These are phyloP conservation scores for Apoderus coryli DNA, from an alignment of 2,888 invertebrate genomes.

Conservation along the genomic window DNA sequence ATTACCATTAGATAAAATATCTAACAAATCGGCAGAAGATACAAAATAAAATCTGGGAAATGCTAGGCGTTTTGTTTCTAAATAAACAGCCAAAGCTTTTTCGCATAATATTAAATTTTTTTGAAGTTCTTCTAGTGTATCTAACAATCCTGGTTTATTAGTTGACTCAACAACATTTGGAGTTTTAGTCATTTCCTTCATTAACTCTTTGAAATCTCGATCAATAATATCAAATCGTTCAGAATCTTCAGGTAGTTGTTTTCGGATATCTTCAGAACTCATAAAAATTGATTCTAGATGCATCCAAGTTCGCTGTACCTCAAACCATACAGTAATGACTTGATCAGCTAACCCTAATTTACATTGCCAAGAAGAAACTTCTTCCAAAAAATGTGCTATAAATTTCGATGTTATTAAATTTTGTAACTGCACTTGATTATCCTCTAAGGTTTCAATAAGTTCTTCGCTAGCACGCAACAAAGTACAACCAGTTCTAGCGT, in stretches of 20 bases:
- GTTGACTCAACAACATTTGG: constrained; percentile 86
- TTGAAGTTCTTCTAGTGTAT: constrained; percentile 68
- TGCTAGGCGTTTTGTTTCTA: constrained; percentile 90
- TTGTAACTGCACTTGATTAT: constrained; percentile 94
- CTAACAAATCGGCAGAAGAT: constrained; percentile 86
- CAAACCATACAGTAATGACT: constrained; percentile 85
- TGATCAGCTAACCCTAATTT: constrained; percentile 87
- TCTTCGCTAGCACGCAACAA: constrained; percentile 86
- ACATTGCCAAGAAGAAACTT: constrained; percentile 89
- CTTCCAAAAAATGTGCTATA: constrained; percentile 87
- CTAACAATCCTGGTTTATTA: constrained; percentile 68
- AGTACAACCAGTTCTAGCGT: constrained; percentile 73
- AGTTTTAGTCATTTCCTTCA: constrained; percentile 61
- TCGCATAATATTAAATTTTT: constrained; percentile 81
- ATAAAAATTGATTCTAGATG: constrained; percentile 96
- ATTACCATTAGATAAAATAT: constrained; percentile 90
- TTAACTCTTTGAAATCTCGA: constrained; percentile 72
- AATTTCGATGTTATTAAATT: constrained; percentile 95
- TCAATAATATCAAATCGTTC: constrained; percentile 85
- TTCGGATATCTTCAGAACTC: constrained; percentile 92
- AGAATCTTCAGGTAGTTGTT: constrained; percentile 87
- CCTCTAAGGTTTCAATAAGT: constrained; percentile 91
- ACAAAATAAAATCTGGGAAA: constrained; percentile 96
- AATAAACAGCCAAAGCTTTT: constrained; percentile 90
- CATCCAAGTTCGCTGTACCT: constrained; percentile 94